Base-by-base conservation (phyloP, 1,140 invertebrate species). In the Apis cerana region DNA sequence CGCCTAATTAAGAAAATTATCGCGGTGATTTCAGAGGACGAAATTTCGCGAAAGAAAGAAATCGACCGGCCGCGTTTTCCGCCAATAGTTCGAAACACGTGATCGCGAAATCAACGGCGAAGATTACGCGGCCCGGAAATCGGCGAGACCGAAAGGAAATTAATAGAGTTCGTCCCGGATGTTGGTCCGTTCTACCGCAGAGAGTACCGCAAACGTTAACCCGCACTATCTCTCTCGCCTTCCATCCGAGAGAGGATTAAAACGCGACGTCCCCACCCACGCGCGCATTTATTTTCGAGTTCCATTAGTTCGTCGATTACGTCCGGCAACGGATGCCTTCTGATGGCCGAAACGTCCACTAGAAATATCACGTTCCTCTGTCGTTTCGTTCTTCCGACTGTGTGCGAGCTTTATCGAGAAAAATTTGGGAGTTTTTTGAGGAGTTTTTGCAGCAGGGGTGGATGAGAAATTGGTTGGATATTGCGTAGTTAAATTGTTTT, bases 91-190 rank as follows among this genome's bases (percentile, higher is more conserved):
- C 54, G 64, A 84, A 87, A 77, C 65, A 70, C 64, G 65, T 74
- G 70, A 61, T 76, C 70, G 75, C 48, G 85, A 88, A 81, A 77
- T 82, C 23, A 33, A 69, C 77, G 86, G 5, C 5, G 85, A 87
- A 84, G 86, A 88, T 88, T 88, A 88, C 70, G 82, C 70, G 74
- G 85, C 61, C 1, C 86, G 86, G 86, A 88, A 87, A 88, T 88
- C 85, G 85, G 71, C 71, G 79, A 87, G 83, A 81, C 84, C 84
- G 80, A 88, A 88, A 88, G 87, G 87, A 89, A 90, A 91, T 91
- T 90, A 91, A 91, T 91, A 89, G 33, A 43, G 89, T 85, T 90
- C 84, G 88, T 90, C 89, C 88, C 85, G 89, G 83, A 89, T 89
- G 82, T 84, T 82, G 74, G 75, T 65, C 75, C 67, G 83, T 86